A percentile compares a stretch with the other conserved stretches of the same genome.
Conservation (phyloP, 35 echinoderm and acorn worm genomes). For the Patiria miniata region DNA sequence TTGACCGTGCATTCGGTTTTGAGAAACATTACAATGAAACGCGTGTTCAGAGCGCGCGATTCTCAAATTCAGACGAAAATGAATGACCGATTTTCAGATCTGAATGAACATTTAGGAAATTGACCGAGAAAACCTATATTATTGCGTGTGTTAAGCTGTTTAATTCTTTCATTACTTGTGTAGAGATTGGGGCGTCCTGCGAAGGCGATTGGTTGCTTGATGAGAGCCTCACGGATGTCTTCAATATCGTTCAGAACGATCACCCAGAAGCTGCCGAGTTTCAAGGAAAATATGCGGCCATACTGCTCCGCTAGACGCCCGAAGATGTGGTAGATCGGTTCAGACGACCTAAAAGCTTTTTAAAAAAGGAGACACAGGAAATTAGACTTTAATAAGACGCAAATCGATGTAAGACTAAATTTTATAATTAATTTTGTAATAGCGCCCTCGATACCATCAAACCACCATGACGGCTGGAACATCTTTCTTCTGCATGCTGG, state of each 20-base stretch:
- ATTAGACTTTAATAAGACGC: not conserved
- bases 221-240: slow-evolving; percentile 64
- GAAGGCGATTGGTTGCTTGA: slow-evolving; percentile 62
- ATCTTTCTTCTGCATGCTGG: too few species aligned
- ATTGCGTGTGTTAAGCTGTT: too few species aligned
- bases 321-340: slow-evolving; percentile 26
- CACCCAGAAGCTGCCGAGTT: slow-evolving; percentile 61
- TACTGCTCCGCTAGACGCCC: slow-evolving; percentile 53
- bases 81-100: too few species aligned
- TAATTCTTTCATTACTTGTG: slow-evolving; percentile 20
- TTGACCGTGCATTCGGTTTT: too few species aligned
- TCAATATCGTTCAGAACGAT: slow-evolving; percentile 69
- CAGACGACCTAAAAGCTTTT: not conserved
- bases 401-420: not conserved
- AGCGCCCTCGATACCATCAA: too few species aligned
- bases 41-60: too few species aligned
- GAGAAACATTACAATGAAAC: too few species aligned
- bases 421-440: not conserved
- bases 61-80: too few species aligned
- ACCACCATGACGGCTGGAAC: too few species aligned
- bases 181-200: slow-evolving; percentile 63
- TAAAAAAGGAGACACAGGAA: not conserved
- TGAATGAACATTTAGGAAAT: too few species aligned
- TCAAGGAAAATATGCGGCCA: slow-evolving; percentile 76
- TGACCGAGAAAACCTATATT: too few species aligned